A percentile compares a stretch with the other conserved stretches of the same genome.
Conservation (phyloP, 2,113 vertebrate species). For the Chelonoidis abingdonii region DNA sequence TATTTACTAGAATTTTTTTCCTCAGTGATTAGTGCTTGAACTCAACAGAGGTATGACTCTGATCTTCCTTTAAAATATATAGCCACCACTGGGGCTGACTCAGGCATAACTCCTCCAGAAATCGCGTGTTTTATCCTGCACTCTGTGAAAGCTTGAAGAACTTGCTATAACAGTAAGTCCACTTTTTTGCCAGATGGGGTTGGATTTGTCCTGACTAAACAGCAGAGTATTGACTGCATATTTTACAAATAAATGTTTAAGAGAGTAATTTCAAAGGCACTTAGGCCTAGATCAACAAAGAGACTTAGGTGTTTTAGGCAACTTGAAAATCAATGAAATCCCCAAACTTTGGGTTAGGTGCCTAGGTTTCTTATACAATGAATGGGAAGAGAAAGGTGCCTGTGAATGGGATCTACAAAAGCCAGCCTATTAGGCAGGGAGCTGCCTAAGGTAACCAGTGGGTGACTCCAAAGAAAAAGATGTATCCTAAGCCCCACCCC, state of each 20-base stretch:
- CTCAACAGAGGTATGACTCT: background rate
- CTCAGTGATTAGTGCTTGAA: constrained; percentile 1
- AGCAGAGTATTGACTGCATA: constrained; percentile 2
- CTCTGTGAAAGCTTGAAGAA: background rate
- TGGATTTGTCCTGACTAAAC: background rate
- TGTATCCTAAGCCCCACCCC: background rate
- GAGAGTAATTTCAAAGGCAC: constrained; percentile 9
- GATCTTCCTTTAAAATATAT: background rate
- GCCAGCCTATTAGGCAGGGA: background rate
- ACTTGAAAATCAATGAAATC: background rate
- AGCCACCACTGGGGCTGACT: background rate
- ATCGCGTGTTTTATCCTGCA: background rate
- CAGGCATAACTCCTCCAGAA: background rate
- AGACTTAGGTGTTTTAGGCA: background rate
- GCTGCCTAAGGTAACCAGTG: background rate
- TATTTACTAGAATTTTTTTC: constrained; percentile 22
- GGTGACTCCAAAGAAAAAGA: background rate
- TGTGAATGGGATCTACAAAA: background rate
- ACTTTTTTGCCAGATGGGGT: background rate
- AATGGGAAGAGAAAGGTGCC: background rate
- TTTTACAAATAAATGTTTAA: constrained; percentile 1
- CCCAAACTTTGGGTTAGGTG: background rate
- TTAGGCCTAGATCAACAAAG: background rate
- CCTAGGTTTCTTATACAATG: background rate
- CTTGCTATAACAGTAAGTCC: constrained; percentile 6